A percentile compares a stretch with the other conserved stretches of the same genome.
Evolutionary conservation across 2,113 vertebrate genomes (phyloP).

Genomic region (Epinephelus fuscoguttatus): DNA sequence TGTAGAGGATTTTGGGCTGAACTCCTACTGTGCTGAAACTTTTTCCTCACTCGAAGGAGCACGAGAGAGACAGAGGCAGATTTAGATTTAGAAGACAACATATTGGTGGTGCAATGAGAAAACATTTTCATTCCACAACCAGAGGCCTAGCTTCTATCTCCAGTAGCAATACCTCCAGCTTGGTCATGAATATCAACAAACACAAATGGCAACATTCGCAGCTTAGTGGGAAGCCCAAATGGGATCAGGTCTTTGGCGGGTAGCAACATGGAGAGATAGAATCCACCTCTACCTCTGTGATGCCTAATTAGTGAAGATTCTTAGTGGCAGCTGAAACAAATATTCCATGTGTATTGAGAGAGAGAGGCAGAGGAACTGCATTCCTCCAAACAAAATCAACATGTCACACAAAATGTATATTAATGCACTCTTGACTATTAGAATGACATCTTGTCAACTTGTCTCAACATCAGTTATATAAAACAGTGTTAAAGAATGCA

Average conservation of each 20-base stretch:
- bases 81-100: neutral
- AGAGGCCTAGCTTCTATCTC: neutral
- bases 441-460: conserved; percentile 3
- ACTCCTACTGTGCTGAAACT: conserved; percentile 18
- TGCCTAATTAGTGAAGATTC: neutral
- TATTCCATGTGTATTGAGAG: neutral
- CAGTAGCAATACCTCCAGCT: neutral
- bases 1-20: conserved; percentile 22
- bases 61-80: neutral
- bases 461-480: conserved; percentile 1
- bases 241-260: neutral
- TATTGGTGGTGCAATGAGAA: neutral
- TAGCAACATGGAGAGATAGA: neutral
- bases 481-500: conserved; percentile 8
- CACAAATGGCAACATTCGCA: neutral
- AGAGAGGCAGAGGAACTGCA: neutral
- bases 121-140: neutral
- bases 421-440: neutral
- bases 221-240: conserved; percentile 1
- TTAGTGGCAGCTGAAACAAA: neutral
- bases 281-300: conserved; percentile 23
- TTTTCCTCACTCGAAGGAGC: neutral
- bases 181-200: conserved; percentile 7
- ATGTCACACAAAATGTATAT: neutral
- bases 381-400: conserved; percentile 4